A percentile compares a stretch with the other conserved stretches of the same genome.
phyloP scores from a whole-genome alignment of 2,113 vertebrate species.

The Myrmecophaga tridactyla region DNA sequence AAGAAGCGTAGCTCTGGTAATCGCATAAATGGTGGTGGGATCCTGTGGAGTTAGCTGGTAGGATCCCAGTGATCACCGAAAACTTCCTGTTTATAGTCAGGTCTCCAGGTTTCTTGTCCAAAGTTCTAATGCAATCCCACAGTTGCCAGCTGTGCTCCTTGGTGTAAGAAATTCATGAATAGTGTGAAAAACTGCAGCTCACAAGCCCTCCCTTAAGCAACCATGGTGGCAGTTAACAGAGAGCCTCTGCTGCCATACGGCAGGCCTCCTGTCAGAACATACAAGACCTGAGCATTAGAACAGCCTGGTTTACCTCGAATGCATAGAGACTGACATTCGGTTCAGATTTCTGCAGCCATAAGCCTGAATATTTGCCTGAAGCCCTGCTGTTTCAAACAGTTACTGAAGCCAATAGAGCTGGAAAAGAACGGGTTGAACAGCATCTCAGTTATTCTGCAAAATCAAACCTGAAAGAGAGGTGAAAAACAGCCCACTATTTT shows the following conservation, averaged over 20 bases:
- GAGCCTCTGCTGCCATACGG: conserved; percentile 64
- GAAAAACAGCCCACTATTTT: background rate
- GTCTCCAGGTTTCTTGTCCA: conserved; percentile 56
- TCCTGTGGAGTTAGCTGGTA: background rate
- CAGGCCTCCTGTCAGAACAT: conserved; percentile 63
- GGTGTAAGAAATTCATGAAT: conserved; percentile 68
- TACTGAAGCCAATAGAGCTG: conserved; percentile 58
- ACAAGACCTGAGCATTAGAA: conserved; percentile 67
- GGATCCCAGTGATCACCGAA: conserved; percentile 48
- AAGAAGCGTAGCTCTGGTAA: conserved; percentile 14
- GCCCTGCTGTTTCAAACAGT: conserved; percentile 51
- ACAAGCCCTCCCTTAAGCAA: conserved; percentile 69
- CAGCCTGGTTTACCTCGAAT: conserved; percentile 68
- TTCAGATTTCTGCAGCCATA: conserved; percentile 57
- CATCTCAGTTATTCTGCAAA: conserved; percentile 68
- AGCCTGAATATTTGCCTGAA: conserved; percentile 70
- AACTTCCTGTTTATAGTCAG: conserved; percentile 47
- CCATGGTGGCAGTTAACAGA: conserved; percentile 67
- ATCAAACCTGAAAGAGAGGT: conserved; percentile 49
- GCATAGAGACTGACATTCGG: conserved; percentile 66
- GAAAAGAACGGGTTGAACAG: conserved; percentile 63
- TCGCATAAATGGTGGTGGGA: background rate
- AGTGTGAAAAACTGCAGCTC: conserved; percentile 64
- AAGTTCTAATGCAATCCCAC: conserved; percentile 39
- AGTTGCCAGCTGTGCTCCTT: conserved; percentile 66